Evolutionary conservation across 2,888 invertebrate species (phyloP), one percentile per base, ranked within the genome.

Genomic region (Campoplex capitator): DNA sequence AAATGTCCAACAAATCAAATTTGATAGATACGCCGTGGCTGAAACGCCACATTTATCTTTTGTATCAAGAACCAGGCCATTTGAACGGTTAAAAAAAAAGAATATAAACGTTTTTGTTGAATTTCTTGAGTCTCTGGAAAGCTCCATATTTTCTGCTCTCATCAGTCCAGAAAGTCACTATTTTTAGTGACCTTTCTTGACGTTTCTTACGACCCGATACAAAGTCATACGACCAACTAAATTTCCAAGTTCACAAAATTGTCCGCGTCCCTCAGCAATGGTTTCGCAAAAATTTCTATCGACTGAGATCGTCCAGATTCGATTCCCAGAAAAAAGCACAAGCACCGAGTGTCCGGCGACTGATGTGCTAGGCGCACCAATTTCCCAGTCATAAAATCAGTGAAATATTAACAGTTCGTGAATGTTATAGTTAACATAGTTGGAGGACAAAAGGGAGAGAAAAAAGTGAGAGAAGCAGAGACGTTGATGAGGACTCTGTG

Each of bases 401-500:
- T 7, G 18, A 18, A 51, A 51, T 51, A 51, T 1, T 32, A 16
- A 32, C 32, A 2, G 16, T 13, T 62, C 16, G 13, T 32, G 13
- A 0, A n/a, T 32, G 48, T n/a, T 23, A 62, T 71, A 23, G 58
- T 56, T 70, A 45, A 18, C 28, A 67, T 3, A 11, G 23, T 58
- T 56, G 3, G 56, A 58, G 58, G 13, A 58, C 28, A 58, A 58
- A 58, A 58, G 58, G 13, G 13, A 58, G 58, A 58, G 58, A 28
- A 58, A 58, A 58, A 58, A 58, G 58, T 58, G 58, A 58, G 58
- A 2, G 58, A 58, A 23, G 28, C 16, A 32, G 56, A 75, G 35
- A 23, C 23, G 32, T 32, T 45, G 65, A 62, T 65, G 67, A 23
- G 65, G 74, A 71, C 56, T 74, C 42, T 56, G 68, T 67, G 81